These are phyloP conservation scores for Rhamphomyia laevipes DNA, from an alignment of 2,888 invertebrate species.

Conservation along the genomic window DNA sequence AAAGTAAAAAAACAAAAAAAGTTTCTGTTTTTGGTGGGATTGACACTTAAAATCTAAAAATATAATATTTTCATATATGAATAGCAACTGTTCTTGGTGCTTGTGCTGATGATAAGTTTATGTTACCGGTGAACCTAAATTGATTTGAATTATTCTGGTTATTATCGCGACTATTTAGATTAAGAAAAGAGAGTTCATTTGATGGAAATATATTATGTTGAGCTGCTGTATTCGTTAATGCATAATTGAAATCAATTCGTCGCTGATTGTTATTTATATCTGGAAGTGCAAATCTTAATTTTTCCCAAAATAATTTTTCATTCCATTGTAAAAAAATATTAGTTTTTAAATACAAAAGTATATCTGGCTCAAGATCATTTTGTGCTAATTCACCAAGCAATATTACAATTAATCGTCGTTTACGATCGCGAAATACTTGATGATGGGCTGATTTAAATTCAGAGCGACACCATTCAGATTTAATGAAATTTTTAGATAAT, in stretches of 20 bases:
- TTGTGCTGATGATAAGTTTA: slow-evolving; percentile 29
- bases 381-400: slow-evolving; percentile 80
- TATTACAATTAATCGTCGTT: slow-evolving; percentile 79
- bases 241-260: slow-evolving; percentile 29
- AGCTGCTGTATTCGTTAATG: slow-evolving; percentile 51
- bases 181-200: slow-evolving; percentile 41
- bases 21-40: too few relatives aligned
- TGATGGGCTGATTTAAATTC: slow-evolving; percentile 91
- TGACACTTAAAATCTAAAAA: too few relatives aligned
- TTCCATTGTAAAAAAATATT: slow-evolving; percentile 88
- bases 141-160: slow-evolving; percentile 7
- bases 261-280: slow-evolving; percentile 45
- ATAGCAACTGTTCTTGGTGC: slow-evolving; percentile 14
- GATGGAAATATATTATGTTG: too few relatives aligned
- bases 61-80: background rate
- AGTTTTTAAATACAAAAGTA: slow-evolving; percentile 78
- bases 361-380: slow-evolving; percentile 80
- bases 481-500: slow-evolving; percentile 85
- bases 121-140: slow-evolving; percentile 21
- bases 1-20: too few relatives aligned
- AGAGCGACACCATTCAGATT: slow-evolving; percentile 90
- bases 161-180: slow-evolving; percentile 2
- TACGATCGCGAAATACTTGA: slow-evolving; percentile 76
- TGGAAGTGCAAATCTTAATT: slow-evolving; percentile 83
- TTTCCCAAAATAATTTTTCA: slow-evolving; percentile 93